Percentiles rank a stretch among this genome's conserved stretches.
Conservation (phyloP, 2,113 vertebrate genomes). For the Nycticryphes semicollaris region DNA sequence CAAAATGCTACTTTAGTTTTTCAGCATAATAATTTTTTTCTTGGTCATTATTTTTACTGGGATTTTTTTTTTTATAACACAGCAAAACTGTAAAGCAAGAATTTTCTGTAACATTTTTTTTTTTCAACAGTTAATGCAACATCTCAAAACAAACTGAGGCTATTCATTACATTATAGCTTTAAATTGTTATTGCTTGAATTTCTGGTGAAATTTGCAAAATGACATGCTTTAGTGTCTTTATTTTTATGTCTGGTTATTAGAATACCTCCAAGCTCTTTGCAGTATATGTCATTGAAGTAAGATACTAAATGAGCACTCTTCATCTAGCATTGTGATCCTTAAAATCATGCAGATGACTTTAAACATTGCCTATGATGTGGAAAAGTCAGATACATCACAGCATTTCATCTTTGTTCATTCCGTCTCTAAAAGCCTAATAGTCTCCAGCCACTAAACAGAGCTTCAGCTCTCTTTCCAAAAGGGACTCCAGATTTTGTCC, state of each 20-base stretch:
- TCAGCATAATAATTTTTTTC: not conserved
- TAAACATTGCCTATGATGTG: not conserved
- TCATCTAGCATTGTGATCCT: not conserved
- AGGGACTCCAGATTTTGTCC: not conserved
- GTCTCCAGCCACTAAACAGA: not conserved
- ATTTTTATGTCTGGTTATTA: not conserved
- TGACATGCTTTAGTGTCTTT: not conserved
- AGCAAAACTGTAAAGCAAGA: not conserved
- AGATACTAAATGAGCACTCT: not conserved
- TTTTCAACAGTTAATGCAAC: not conserved
- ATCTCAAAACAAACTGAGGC: not conserved
- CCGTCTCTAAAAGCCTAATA: not conserved
- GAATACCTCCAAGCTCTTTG: not conserved
- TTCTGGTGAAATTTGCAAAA: not conserved
- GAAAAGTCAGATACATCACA: not conserved
- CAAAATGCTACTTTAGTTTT: too few relatives aligned
- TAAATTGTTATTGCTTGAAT: not conserved
- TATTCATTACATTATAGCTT: not conserved
- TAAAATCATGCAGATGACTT: not conserved
- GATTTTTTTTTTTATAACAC: not conserved
- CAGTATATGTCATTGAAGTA: not conserved
- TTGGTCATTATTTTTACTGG: not conserved
- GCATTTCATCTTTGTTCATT: not conserved
- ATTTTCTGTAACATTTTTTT: not conserved
- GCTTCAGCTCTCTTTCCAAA: not conserved